Base-by-base conservation (phyloP, 2,888 invertebrate species). In the Plagiodera versicolora region DNA sequence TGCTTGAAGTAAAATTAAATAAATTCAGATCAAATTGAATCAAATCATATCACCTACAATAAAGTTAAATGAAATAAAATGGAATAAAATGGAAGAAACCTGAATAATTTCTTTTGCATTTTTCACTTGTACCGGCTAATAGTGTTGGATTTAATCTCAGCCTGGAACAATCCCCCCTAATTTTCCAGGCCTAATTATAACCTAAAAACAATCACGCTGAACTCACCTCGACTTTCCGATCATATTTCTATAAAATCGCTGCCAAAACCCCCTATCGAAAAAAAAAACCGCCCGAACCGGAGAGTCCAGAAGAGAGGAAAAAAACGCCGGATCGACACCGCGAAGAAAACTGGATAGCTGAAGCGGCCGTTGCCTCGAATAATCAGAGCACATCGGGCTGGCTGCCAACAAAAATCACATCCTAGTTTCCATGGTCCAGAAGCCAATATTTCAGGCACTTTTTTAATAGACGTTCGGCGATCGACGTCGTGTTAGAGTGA, bases 381-480 rank as follows among this genome's bases (percentile, higher is more conserved):
- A 58, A 63, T 59, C 51, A 56, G 56, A 56, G 44, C 35, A 48
- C 49, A 46, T 50, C 67, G 61, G 70, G 70, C 64, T 51, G 19
- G 9, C 24, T 17, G 67, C 69, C 70, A 56, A 57, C 57, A 70
- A 68, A 64, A 65, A 64, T 63, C 65, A 61, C 57, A 67, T 66
- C 67, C 68, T 65, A 64, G 59, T 66, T 63, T 58, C 63, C 55
- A 52, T 56, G 56, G 32, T 44, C 56, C 47, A 55, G 24, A 6
- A 6, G 57, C 49, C 60, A 60, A 61, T 64, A 61, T 64, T 60
- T 56, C 53, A 17, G 48, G 32, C 44, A 35, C 32, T 30, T 60
- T 61, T 57, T 61, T 56, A 49, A 56, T 61, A 57, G 56, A 57
- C 49, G 52, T 51, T 57, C 32, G 32, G 5, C 28, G 28, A n/a